phyloP scores from a whole-genome alignment of 2,113 vertebrate species.

The Python bivittatus region DNA sequence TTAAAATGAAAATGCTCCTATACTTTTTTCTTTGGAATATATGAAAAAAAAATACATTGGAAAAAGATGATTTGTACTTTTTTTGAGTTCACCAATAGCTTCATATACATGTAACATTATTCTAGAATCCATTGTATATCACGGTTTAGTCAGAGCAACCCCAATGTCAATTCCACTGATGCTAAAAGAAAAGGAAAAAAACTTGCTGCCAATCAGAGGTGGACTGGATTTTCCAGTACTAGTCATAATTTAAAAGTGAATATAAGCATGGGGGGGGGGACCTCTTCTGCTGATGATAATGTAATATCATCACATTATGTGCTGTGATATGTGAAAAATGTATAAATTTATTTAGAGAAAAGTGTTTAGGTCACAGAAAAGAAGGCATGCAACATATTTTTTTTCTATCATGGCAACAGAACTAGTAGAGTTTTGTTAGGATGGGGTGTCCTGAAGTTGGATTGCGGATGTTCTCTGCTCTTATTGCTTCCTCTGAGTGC shows the following conservation, averaged over 20 bases:
- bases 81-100: too few relatives aligned
- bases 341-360: constrained; percentile 48
- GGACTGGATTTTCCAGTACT: constrained; percentile 13
- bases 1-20: too few relatives aligned
- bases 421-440: too few relatives aligned
- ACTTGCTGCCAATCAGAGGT: background rate
- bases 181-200: background rate
- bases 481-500: too few relatives aligned
- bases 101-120: background rate
- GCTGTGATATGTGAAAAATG: constrained; percentile 39
- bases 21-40: too few relatives aligned
- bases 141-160: background rate
- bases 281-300: constrained; percentile 2
- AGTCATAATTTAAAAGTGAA: background rate
- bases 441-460: too few relatives aligned
- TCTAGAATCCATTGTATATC: background rate
- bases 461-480: too few relatives aligned
- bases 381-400: constrained; percentile 44
- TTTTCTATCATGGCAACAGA: too few relatives aligned
- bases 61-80: too few relatives aligned
- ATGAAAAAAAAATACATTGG: too few relatives aligned
- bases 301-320: constrained; percentile 13
- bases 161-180: background rate
- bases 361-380: constrained; percentile 54
- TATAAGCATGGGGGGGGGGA: constrained; percentile 5